Percentiles rank a stretch among this genome's conserved stretches.
phyloP scores from a whole-genome alignment of 1,140 invertebrate genomes.

The Cotesia vestalis region DNA sequence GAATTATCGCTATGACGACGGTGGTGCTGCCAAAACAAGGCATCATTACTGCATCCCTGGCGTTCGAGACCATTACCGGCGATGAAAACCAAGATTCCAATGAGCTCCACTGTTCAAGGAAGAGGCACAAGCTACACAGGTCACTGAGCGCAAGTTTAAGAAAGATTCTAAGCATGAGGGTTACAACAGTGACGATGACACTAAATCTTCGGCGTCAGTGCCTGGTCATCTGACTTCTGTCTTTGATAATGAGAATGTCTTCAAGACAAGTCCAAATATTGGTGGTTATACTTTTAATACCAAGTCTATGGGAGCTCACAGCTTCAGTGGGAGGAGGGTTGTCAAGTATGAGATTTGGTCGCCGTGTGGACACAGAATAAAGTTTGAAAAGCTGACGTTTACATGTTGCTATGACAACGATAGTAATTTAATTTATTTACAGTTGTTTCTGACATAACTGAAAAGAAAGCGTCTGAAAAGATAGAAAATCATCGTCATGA shows the following conservation, averaged over 20 bases:
- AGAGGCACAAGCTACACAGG: no score
- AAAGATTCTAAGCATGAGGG: no score
- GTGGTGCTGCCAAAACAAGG: no score
- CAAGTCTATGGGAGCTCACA: conserved; percentile 70
- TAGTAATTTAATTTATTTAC: no score
- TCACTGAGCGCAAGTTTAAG: no score
- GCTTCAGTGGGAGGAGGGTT: conserved; percentile 82
- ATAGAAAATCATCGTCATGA: no score
- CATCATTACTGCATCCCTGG: conserved; percentile 73
- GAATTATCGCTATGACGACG: no score
- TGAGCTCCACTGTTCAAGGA: conserved; percentile 33
- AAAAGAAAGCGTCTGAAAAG: no score
- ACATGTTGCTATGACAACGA: conserved; percentile 69
- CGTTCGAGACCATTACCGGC: conserved; percentile 72
- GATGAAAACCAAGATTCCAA: conserved; percentile 54
- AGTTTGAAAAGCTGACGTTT: conserved; percentile 79
- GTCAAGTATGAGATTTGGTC: conserved; percentile 86
- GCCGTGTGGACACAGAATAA: conserved; percentile 83
- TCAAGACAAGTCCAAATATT: conserved; percentile 63
- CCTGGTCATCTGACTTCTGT: conserved; percentile 31
- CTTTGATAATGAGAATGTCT: conserved; percentile 60
- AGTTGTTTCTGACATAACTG: no score
- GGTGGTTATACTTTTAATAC: conserved; percentile 60
- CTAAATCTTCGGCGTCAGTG: no score
- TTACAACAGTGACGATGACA: no score